phyloP scores from a whole-genome alignment of 2,113 vertebrate genomes.

The Peromyscus maniculatus region DNA sequence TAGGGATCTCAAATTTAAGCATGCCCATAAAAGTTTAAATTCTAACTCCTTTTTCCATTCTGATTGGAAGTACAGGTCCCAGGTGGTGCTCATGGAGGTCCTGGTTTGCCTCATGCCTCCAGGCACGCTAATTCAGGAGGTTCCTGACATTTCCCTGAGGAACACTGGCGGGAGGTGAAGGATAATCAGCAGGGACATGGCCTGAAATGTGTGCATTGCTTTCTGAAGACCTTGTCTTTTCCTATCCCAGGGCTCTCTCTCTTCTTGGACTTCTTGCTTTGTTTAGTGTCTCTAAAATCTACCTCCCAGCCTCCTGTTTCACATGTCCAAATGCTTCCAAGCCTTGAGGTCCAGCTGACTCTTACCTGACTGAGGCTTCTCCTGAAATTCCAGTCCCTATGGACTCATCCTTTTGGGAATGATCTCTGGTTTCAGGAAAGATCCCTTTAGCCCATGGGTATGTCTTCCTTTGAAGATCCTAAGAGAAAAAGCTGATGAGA shows the following conservation, averaged over 20 bases:
- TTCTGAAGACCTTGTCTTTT: constrained; percentile 15
- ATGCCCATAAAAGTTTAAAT: background rate
- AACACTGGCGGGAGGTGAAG: background rate
- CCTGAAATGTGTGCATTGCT: background rate
- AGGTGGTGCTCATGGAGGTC: background rate
- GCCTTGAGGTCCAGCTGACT: background rate
- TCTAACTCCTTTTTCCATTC: background rate
- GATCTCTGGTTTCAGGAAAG: constrained; percentile 49
- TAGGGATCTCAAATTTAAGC: background rate
- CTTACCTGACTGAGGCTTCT: background rate
- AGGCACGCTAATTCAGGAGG: background rate
- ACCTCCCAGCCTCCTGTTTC: background rate
- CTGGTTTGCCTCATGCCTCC: background rate
- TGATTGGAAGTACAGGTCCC: background rate
- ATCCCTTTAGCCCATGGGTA: background rate
- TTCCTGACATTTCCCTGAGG: background rate
- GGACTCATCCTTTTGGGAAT: background rate
- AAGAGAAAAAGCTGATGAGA: constrained; percentile 37
- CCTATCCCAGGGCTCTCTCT: background rate
- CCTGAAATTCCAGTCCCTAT: background rate
- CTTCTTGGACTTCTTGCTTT: constrained; percentile 37
- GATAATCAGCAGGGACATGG: background rate
- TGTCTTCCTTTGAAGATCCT: constrained; percentile 6
- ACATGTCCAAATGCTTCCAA: constrained; percentile 16
- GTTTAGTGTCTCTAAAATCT: constrained; percentile 33